phyloP scores from a whole-genome alignment of 2,113 vertebrate genomes.

The Corvus hawaiiensis region DNA sequence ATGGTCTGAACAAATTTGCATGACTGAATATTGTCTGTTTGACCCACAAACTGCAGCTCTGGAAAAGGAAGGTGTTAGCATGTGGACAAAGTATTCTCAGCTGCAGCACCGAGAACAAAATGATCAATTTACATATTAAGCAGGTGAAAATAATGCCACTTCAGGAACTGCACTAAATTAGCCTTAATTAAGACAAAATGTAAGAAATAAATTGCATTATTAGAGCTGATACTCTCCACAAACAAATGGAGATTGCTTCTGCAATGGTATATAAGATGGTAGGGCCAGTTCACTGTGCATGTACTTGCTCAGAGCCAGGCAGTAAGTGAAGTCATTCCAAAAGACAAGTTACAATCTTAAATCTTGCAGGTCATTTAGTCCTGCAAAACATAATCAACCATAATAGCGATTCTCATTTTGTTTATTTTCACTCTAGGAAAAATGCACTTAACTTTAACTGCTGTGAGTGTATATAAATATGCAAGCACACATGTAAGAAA shows the following conservation, averaged over 20 bases:
- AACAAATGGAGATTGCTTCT: background rate
- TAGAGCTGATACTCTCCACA: background rate
- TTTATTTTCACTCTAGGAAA: background rate
- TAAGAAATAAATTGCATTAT: background rate
- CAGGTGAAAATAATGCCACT: background rate
- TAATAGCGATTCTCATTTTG: background rate
- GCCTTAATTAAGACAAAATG: background rate
- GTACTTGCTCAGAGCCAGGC: background rate
- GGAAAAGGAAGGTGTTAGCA: conserved; percentile 15
- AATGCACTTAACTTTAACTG: background rate
- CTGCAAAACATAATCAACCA: background rate
- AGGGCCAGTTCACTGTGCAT: background rate
- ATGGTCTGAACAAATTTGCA: conserved; percentile 93
- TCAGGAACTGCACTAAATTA: background rate
- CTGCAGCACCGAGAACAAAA: background rate
- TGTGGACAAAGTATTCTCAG: background rate
- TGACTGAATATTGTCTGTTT: conserved; percentile 85
- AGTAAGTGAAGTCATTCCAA: background rate
- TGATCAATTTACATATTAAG: background rate
- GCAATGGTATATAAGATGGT: background rate
- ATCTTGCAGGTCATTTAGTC: background rate
- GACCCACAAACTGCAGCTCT: conserved; percentile 94
- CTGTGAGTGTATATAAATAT: background rate
- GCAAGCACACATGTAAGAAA: background rate
- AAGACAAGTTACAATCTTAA: background rate